Evolutionary conservation across 1,140 invertebrate genomes (phyloP), one percentile per base, ranked within the genome.

Genomic region (Mercenaria mercenaria): DNA sequence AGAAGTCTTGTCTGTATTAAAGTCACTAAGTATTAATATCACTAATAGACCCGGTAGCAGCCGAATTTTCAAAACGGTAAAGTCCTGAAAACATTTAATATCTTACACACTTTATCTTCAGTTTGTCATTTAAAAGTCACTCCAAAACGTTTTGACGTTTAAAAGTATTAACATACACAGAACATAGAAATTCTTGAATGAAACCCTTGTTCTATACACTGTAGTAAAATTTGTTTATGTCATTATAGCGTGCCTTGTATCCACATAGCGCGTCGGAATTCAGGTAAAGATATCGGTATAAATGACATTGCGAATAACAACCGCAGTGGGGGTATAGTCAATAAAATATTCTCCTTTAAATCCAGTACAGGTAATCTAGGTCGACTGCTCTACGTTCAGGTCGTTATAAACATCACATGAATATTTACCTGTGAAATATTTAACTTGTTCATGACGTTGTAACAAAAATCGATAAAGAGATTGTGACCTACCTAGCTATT

Each of bases 341-440:
- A 72, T 72, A 72, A 39, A 72, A 72, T 64, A 64, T 59, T 74
- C 69, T 74, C 32, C 37, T 39, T 74, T n/a, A 52, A 77, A 56
- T 39, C 50, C 76, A 18, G 32, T 64, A 64, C 59, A 64, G 26
- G n/a, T 64, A 64, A 29, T 72, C 34, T 72, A 72, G 67, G 67
- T 72, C 67, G 37, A 4, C 6, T 72, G 37, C 67, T 72, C 67
- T 72, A 72, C 67, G 67, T 39, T 72, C 2, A 39, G 37, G 32
- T 56, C 43, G 76, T 52, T 52, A 29, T 79, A 79, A 79, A 79
- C 76, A 79, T 79, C 76, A 59, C 76, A 37, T 56, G 76, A 34
- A 29, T 52, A n/a, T 79, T 79, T 79, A 79, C 76, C 76, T 79
- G 76, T 79, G 29, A 79, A 79, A 79, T 79, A 52, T 47, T 77